Percentiles rank a stretch among this genome's conserved stretches.
phyloP scores from a whole-genome alignment of 2,797 vertebrate species.

The Enteromius thamalakanensis region DNA sequence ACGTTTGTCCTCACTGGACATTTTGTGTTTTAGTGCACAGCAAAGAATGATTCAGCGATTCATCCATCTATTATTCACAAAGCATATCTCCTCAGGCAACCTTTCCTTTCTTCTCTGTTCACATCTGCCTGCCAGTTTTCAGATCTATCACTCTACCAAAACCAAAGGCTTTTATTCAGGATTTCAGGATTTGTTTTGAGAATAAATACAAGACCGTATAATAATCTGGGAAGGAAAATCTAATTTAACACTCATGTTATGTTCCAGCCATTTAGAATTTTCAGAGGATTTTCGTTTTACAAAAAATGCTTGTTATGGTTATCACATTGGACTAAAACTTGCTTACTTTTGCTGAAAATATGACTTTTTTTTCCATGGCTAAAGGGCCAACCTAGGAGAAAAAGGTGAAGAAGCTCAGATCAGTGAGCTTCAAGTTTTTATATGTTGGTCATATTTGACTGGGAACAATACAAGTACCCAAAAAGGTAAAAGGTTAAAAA shows the following conservation, averaged over 20 bases:
- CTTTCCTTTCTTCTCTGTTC: slow-evolving; percentile 22
- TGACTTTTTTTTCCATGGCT: too few species aligned
- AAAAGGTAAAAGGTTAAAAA: not conserved
- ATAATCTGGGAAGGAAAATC: not conserved
- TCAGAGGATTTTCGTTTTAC: not conserved
- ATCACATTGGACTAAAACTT: not conserved
- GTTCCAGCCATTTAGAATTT: not conserved
- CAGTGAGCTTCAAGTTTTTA: not conserved
- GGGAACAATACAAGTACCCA: not conserved
- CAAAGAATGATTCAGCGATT: slow-evolving; percentile 50
- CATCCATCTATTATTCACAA: slow-evolving; percentile 51
- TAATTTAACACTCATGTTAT: not conserved
- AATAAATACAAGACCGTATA: not conserved
- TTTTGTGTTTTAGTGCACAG: slow-evolving; percentile 46
- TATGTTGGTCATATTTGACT: not conserved
- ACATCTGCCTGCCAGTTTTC: slow-evolving; percentile 9
- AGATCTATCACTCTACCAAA: not conserved
- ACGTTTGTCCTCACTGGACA: slow-evolving; percentile 46
- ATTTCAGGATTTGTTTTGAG: slow-evolving; percentile 15
- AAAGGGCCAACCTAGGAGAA: not conserved
- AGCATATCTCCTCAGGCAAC: slow-evolving; percentile 40
- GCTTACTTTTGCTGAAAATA: not conserved
- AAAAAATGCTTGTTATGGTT: not conserved
- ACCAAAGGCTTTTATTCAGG: slow-evolving; percentile 13
- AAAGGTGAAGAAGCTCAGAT: not conserved